Evolutionary conservation across 2,113 vertebrate genomes (phyloP).

Genomic region (Triplophysa siluroides): DNA sequence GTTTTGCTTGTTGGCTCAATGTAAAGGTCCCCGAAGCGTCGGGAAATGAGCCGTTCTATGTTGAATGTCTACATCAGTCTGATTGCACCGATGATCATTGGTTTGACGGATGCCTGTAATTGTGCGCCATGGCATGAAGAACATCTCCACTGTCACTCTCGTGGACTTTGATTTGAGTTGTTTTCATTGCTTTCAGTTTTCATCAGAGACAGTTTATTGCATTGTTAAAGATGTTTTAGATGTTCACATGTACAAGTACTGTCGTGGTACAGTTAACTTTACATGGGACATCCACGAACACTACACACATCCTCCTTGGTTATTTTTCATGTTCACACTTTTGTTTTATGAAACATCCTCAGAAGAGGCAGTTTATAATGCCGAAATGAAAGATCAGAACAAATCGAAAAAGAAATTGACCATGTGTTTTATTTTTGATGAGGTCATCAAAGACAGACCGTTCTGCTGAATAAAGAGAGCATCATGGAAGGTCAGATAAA

Average conservation of each 20-base stretch:
- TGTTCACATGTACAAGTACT: constrained; percentile 29
- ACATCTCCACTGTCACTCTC: background rate
- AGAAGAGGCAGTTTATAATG: background rate
- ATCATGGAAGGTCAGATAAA: background rate
- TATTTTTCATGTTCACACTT: constrained; percentile 1
- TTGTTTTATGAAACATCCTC: constrained; percentile 13
- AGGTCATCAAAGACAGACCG: background rate
- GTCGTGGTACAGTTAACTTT: constrained; percentile 5
- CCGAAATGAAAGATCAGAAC: background rate
- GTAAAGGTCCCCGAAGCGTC: constrained; percentile 3
- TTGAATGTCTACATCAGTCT: background rate
- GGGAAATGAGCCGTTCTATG: background rate
- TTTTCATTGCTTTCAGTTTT: background rate
- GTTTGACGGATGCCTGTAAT: constrained; percentile 3
- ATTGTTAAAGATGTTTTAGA: background rate
- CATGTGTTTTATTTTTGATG: background rate
- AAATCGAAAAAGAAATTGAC: background rate
- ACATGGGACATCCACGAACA: background rate
- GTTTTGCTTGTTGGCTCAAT: constrained; percentile 19
- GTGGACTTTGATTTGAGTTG: constrained; percentile 37
- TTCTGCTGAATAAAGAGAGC: background rate
- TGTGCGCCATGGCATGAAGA: constrained; percentile 37
- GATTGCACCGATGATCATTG: background rate
- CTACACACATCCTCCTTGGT: background rate
- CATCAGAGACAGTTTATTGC: background rate